These are phyloP conservation scores for Python bivittatus DNA, from an alignment of 2,113 vertebrate genomes.

Conservation along the genomic window DNA sequence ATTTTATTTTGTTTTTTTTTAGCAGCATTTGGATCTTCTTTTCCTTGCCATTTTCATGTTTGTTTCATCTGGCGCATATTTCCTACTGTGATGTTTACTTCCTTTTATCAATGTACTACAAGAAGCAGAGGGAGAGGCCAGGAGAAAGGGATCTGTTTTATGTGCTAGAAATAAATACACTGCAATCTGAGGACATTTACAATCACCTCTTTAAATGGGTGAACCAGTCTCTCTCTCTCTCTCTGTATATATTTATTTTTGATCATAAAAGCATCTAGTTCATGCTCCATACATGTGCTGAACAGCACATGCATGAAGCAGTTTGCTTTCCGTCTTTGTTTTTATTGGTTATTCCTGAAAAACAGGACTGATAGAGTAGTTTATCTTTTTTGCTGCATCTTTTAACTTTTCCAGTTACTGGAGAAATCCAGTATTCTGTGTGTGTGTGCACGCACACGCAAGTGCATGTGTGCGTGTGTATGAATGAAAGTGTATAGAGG, in stretches of 20 bases:
- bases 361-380: constrained; percentile 19
- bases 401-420: constrained; percentile 49
- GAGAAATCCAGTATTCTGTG: neutral
- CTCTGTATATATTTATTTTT: neutral
- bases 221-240: neutral
- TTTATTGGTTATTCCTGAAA: constrained; percentile 43
- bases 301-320: neutral
- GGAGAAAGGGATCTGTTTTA: constrained; percentile 39
- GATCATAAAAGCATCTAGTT: neutral
- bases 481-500: neutral
- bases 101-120: constrained; percentile 47
- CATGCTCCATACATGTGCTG: neutral
- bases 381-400: constrained; percentile 21
- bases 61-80: constrained; percentile 58
- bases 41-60: neutral
- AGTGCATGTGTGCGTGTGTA: neutral
- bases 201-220: neutral
- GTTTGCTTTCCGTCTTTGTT: neutral
- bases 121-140: constrained; percentile 47
- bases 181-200: constrained; percentile 1
- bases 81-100: constrained; percentile 50
- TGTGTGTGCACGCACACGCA: too few relatives aligned
- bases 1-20: constrained; percentile 12
- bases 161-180: constrained; percentile 31
- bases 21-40: neutral